Percentiles rank a stretch among this genome's conserved stretches.
Evolutionary conservation across 2,113 vertebrate genomes (phyloP).

Genomic region (Neogale vison): DNA sequence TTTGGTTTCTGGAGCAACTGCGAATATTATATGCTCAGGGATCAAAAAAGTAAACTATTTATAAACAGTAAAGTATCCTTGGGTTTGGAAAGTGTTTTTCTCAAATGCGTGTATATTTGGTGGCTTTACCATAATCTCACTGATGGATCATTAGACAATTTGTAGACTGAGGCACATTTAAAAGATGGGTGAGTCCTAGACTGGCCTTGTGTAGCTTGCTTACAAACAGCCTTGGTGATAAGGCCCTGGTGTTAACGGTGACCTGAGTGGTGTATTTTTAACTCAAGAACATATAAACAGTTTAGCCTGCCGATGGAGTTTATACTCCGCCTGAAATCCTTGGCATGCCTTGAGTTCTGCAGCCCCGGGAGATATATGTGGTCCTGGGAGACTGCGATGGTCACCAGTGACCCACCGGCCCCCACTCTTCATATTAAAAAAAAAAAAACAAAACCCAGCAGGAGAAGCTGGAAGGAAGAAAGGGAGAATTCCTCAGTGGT

Average conservation of each 20-base stretch:
- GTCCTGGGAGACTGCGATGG: constrained; percentile 8
- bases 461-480: neutral
- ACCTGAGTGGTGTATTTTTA: constrained; percentile 73
- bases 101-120: constrained; percentile 80
- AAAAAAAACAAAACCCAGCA: neutral
- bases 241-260: constrained; percentile 77
- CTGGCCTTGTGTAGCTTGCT: constrained; percentile 65
- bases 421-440: neutral
- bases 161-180: constrained; percentile 62
- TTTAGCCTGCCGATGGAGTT: constrained; percentile 53
- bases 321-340: constrained; percentile 27
- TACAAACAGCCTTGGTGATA: constrained; percentile 65
- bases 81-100: constrained; percentile 83
- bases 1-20: constrained; percentile 85
- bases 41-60: constrained; percentile 88
- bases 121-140: constrained; percentile 82
- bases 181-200: constrained; percentile 38
- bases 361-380: neutral
- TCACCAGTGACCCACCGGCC: neutral
- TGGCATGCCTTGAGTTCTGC: constrained; percentile 29
- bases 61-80: constrained; percentile 85
- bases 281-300: constrained; percentile 78
- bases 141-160: constrained; percentile 72
- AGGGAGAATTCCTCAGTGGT: neutral
- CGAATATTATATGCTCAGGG: constrained; percentile 80